Conservation (phyloP, 2,113 vertebrate species). For the Sander lucioperca region DNA sequence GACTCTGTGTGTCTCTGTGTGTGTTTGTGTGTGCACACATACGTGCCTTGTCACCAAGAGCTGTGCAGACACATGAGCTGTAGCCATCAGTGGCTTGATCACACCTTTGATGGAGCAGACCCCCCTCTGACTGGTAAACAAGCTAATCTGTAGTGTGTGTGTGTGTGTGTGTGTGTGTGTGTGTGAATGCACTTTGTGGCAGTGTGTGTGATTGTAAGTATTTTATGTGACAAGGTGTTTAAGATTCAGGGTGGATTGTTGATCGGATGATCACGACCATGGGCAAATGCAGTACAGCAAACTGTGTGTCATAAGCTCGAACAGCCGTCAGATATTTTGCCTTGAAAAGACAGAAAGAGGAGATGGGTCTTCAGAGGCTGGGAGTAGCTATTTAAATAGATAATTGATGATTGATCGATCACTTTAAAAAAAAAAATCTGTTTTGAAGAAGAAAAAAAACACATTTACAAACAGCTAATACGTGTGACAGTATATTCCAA, state of each 20-base stretch:
- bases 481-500: background rate
- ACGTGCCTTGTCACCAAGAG: constrained; percentile 49
- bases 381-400: background rate
- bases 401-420: background rate
- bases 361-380: background rate
- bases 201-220: constrained; percentile 52
- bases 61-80: constrained; percentile 80
- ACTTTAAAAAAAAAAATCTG: background rate
- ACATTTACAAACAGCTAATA: background rate
- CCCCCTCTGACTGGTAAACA: constrained; percentile 80
- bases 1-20: constrained; percentile 18
- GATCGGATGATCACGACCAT: constrained; percentile 26
- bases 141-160: constrained; percentile 73
- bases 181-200: constrained; percentile 37
- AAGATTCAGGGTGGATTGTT: constrained; percentile 70
- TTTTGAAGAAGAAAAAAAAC: background rate
- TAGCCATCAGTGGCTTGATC: constrained; percentile 77
- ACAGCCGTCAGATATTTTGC: background rate
- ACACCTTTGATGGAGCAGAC: constrained; percentile 69
- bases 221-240: constrained; percentile 76
- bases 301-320: constrained; percentile 30
- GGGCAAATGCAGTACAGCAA: constrained; percentile 21
- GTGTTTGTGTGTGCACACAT: constrained; percentile 18
- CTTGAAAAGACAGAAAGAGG: constrained; percentile 17
- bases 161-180: constrained; percentile 38